phyloP scores from a whole-genome alignment of 2,113 vertebrate species.

The Chaetodon trifascialis region DNA sequence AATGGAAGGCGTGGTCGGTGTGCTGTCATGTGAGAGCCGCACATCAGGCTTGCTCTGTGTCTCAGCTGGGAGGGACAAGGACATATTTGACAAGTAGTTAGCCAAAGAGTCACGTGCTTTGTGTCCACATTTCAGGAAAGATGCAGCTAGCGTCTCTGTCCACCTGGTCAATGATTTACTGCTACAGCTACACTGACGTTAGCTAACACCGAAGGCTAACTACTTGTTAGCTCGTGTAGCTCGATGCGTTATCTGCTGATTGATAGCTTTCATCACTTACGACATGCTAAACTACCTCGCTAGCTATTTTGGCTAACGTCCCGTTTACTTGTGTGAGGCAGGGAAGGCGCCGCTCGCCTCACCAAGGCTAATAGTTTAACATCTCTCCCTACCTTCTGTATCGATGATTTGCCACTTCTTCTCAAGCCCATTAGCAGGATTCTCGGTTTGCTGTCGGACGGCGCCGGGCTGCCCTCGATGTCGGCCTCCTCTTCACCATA shows the following conservation, averaged over 20 bases:
- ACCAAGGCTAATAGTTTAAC: constrained; percentile 25
- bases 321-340: constrained; percentile 30
- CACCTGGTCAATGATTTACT: constrained; percentile 63
- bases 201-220: constrained; percentile 9
- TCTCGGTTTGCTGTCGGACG: constrained; percentile 93
- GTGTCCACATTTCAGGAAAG: constrained; percentile 26
- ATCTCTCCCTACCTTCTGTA: constrained; percentile 92
- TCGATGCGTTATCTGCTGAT: neutral
- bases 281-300: constrained; percentile 49
- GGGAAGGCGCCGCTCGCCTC: constrained; percentile 29
- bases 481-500: constrained; percentile 96
- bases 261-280: constrained; percentile 16
- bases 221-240: neutral
- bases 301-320: constrained; percentile 58
- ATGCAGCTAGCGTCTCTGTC: constrained; percentile 42
- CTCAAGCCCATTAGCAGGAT: constrained; percentile 96
- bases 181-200: neutral
- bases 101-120: constrained; percentile 65
- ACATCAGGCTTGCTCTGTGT: constrained; percentile 27
- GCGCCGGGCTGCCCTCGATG: constrained; percentile 87
- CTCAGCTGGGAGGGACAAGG: constrained; percentile 38
- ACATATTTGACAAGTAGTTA: constrained; percentile 37
- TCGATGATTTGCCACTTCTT: constrained; percentile 97
- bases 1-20: constrained; percentile 58
- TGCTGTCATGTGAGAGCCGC: constrained; percentile 58